Evolutionary conservation across 1,140 invertebrate genomes (phyloP), one percentile per base, ranked within the genome.

Genomic region (Hesperophylax magnus): DNA sequence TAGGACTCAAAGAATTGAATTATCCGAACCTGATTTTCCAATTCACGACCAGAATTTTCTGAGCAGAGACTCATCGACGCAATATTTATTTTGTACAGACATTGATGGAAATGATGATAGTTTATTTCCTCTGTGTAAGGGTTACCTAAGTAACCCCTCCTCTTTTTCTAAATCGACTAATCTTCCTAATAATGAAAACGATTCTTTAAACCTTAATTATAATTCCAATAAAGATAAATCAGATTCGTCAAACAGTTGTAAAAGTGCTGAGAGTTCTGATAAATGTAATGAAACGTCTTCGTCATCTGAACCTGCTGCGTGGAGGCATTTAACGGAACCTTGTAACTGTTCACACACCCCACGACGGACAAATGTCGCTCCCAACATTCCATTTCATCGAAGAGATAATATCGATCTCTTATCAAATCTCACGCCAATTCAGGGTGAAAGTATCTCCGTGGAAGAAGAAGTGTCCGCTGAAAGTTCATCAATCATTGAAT

Each of bases 361-460:
- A 47, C 65, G 63, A 60, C 47, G 79, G 65, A 47, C 71, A 22
- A 56, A 24, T 20, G 60, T 47, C 14, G 53, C 74, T 15, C 63
- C 79, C 1, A 74, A 76, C 22, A 58, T 83, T 74, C 82, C 82
- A 22, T 79, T 82, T 52, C 77, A 84, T 67, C 15, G 77, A 9
- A 67, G 84, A 20, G 77, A 84, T 81, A 78, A 77, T 47, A 47
- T 78, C 9, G 65, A 79, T 58, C 20, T 18, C 15, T 24, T 18
- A 27, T 61, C 74, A 18, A 78, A 31, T 17, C 18, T 39, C 8
- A 24, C 60, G 77, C 54, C 15, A 2, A 22, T 69, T 15, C 11
- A 9, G 69, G 27, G 65, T 27, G 65, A 72, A 22, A 63, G 11
- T 52, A 53, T 27, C 52, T 47, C 61, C 18, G 39, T 79, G 82